Conservation (phyloP, 2,797 vertebrate species). For the Myotis pilosus region DNA sequence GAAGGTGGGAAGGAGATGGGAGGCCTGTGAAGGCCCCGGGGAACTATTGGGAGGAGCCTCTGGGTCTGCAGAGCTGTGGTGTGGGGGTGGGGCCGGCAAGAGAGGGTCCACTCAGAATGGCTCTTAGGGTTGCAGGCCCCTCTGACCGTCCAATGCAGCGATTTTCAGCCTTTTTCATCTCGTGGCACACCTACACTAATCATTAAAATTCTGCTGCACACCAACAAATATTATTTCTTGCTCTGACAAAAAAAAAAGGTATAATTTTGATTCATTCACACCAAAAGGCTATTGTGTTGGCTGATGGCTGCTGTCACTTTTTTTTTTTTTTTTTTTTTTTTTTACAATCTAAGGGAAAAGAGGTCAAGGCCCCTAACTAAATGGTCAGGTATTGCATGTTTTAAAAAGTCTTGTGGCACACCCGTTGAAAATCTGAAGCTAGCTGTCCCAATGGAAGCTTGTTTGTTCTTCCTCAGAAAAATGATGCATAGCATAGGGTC, state of each 20-base stretch:
- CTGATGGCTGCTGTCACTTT: neutral
- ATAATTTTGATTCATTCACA: neutral
- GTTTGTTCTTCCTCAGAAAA: neutral
- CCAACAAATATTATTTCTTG: neutral
- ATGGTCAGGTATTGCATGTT: neutral
- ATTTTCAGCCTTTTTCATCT: neutral
- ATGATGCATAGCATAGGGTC: neutral
- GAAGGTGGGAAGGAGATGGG: too few relatives aligned
- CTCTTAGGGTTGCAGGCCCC: neutral
- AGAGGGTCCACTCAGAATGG: neutral
- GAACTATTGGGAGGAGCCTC: neutral
- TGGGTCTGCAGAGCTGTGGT: too few relatives aligned
- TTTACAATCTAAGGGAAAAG: neutral
- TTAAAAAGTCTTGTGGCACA: neutral
- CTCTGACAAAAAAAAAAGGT: neutral
- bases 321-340: neutral
- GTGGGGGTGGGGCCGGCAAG: accelerated
- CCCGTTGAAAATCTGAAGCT: too few relatives aligned
- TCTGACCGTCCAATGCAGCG: neutral
- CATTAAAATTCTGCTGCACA: neutral
- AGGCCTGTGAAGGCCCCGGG: accelerated
- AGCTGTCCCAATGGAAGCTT: neutral
- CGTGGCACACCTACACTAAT: neutral
- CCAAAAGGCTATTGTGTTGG: neutral
- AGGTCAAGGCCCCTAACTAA: neutral